Conservation (phyloP, 2,888 invertebrate genomes). For the Acleris cristana region DNA sequence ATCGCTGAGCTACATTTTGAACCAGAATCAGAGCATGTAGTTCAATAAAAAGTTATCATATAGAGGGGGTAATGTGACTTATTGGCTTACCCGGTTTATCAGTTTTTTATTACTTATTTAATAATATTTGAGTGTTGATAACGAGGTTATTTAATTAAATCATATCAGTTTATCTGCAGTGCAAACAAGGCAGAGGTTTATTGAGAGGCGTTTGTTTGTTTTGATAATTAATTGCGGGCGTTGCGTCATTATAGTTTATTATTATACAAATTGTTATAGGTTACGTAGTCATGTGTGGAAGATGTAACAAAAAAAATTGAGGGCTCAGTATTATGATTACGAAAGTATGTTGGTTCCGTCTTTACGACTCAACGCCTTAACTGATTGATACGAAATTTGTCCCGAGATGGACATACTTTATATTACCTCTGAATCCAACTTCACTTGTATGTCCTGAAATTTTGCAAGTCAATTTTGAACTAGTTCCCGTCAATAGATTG, state of each 20-base stretch:
- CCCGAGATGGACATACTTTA: too few relatives aligned
- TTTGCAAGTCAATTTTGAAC: too few relatives aligned
- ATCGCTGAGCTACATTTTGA: too few relatives aligned
- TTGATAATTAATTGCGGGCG: constrained; percentile 1
- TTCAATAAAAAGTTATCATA: not conserved
- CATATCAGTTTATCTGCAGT: constrained; percentile 24
- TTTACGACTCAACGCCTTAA: too few relatives aligned
- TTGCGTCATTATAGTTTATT: constrained; percentile 7
- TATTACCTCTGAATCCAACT: too few relatives aligned
- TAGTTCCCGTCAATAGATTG: too few relatives aligned
- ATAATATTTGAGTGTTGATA: constrained; percentile 32
- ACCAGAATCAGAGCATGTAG: not conserved
- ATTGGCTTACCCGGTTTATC: constrained; percentile 17
- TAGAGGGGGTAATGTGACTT: not conserved
- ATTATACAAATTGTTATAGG: not conserved
- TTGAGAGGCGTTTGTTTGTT: constrained; percentile 10
- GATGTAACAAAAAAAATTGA: too few relatives aligned
- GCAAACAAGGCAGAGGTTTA: constrained; percentile 11
- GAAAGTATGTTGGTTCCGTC: too few relatives aligned
- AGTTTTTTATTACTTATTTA: constrained; percentile 29
- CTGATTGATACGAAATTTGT: too few relatives aligned
- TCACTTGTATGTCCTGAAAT: too few relatives aligned
- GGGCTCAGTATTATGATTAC: too few relatives aligned
- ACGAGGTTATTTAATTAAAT: constrained; percentile 23
- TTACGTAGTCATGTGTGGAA: too few relatives aligned